phyloP scores from a whole-genome alignment of 2,797 vertebrate genomes.

The Sebastes hubbsi region DNA sequence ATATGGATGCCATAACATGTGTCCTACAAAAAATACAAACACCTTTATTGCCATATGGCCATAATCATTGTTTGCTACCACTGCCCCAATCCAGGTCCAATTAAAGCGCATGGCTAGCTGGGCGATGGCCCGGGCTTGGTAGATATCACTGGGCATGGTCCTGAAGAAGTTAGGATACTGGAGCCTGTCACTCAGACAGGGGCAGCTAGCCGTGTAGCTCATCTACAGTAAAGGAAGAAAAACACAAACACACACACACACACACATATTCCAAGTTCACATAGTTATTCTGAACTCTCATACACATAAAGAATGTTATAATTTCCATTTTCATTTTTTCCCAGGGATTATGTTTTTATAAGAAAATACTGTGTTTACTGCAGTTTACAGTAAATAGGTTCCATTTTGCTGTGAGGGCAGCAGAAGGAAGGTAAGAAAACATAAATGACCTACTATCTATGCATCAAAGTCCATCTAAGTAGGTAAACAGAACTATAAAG shows the following conservation, averaged over 20 bases:
- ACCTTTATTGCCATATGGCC: conserved; percentile 75
- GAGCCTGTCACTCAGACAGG: conserved; percentile 68
- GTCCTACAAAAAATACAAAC: not conserved
- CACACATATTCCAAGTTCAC: not conserved
- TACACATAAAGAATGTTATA: not conserved
- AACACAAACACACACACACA: not conserved
- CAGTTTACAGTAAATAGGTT: not conserved
- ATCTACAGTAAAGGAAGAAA: conserved; percentile 63
- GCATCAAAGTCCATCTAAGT: not conserved
- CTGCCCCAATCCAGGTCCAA: conserved; percentile 81
- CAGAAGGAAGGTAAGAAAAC: not conserved
- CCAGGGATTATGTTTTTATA: not conserved
- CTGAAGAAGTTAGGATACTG: conserved; percentile 72
- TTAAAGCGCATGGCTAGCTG: conserved; percentile 74
- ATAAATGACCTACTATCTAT: no score
- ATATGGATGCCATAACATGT: not conserved
- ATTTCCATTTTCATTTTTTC: not conserved
- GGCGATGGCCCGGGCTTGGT: conserved; percentile 77
- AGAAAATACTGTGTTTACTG: not conserved
- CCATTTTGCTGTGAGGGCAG: not conserved
- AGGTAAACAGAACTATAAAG: not conserved
- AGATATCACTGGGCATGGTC: conserved; percentile 82
- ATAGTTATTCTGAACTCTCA: not conserved
- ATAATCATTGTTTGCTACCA: conserved; percentile 78
- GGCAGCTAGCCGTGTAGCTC: conserved; percentile 77